Base-by-base conservation (phyloP, 2,797 vertebrate genomes). In the Simalia tracyae region DNA sequence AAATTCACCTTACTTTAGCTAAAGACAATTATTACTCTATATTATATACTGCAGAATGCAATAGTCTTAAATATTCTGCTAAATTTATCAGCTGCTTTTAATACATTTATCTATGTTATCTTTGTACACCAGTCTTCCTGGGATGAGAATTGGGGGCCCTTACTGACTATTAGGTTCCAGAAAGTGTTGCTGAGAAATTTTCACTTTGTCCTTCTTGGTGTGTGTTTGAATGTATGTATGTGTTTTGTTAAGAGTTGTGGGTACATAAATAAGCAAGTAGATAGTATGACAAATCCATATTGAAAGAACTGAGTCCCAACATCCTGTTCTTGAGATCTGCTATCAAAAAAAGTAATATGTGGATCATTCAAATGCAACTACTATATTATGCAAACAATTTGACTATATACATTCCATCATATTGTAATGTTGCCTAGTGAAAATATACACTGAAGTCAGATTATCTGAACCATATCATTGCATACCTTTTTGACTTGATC, bases 401-500 rank as follows among this genome's bases (percentile, higher is more conserved):
- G 85, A n/a, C 46, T 59, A 92, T 91, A 90, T 86, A 5, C 84
- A 91, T 64, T 63, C 0, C 56, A 12, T 92, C 24, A 91, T 12
- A 7, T 19, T 64, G 28, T 66, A 5, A 89, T 3, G 5, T 22
- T 2, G 15, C 10, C 60, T 15, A 87, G 31, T 84, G 66, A 88
- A 92, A 94, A 42, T 24, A 57, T 11, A 56, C 61, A 66, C 9
- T 72, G 59, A 19, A 94, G 92, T 91, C 10, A 72, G 76, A 89
- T 36, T 81, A 94, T 89, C 46, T 90, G 57, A 14, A 93, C n/a
- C 0, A 0, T 89, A n/a, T 36, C 9, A 89, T 84, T 91, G 93
- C 54, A 31, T 6, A 87, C 24, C 87, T 93, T 85, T 92, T 92
- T 93, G 90, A 92, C 84, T 66, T 59, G 84, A 92, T 93, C 60